Evolutionary conservation across 2,113 vertebrate genomes (phyloP).

Genomic region (Uria lomvia): DNA sequence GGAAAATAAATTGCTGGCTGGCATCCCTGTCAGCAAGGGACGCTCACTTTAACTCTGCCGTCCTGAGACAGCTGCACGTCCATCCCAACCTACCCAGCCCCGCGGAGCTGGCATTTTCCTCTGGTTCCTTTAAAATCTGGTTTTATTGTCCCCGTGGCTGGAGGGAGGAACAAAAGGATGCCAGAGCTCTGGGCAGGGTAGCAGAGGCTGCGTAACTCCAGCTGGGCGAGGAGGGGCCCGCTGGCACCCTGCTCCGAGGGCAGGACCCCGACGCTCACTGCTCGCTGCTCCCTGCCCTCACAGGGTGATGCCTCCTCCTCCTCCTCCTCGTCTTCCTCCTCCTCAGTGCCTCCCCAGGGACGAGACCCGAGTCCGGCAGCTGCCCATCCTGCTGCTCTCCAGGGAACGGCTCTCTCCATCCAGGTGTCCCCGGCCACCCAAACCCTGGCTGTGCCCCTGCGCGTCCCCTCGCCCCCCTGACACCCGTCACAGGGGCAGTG

Average conservation of each 20-base stretch:
- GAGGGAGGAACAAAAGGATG: constrained; percentile 57
- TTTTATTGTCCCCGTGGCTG: background rate
- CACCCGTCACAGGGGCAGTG: rapidly evolving
- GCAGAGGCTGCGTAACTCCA: background rate
- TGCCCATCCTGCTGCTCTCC: background rate
- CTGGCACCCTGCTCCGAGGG: background rate
- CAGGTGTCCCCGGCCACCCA: background rate
- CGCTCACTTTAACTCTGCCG: background rate
- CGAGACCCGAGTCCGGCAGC: rapidly evolving
- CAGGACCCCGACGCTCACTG: background rate
- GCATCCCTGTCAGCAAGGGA: background rate
- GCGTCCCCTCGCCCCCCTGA: rapidly evolving
- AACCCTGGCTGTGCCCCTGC: background rate
- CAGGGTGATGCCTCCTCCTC: background rate
- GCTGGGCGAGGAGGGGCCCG: background rate
- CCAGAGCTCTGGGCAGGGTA: constrained; percentile 22
- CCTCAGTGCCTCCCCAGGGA: background rate
- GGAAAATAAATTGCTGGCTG: constrained; percentile 62
- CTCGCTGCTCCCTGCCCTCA: background rate
- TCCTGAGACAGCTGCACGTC: background rate
- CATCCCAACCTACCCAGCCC: constrained; percentile 1
- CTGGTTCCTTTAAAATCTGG: background rate
- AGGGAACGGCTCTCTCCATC: background rate
- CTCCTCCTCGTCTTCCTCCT: background rate
- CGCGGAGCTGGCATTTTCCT: background rate